Conservation (phyloP, 2,888 invertebrate species). For the Eucera pruinosa region DNA sequence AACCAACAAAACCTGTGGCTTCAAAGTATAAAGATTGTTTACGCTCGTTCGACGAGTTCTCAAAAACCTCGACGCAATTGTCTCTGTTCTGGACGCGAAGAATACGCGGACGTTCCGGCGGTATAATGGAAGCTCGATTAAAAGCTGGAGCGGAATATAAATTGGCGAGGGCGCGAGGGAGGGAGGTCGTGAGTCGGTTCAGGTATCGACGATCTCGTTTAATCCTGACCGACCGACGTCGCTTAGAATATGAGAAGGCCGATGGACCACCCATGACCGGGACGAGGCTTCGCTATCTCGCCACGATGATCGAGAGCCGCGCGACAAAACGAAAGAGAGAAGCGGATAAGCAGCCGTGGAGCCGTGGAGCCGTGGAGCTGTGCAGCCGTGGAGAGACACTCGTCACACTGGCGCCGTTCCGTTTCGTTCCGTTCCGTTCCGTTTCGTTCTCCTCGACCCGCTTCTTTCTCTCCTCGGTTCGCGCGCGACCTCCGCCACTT, state of each 20-base stretch:
- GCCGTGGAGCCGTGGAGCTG: too few relatives aligned
- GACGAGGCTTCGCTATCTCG: conserved; percentile 45
- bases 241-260: conserved; percentile 64
- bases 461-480: conserved; percentile 13
- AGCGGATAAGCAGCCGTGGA: not conserved
- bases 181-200: conserved; percentile 26
- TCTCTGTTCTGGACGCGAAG: too few relatives aligned
- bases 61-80: too few relatives aligned
- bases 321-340: conserved; percentile 55
- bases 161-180: conserved; percentile 16
- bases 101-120: too few relatives aligned
- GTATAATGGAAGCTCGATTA: conserved; percentile 47
- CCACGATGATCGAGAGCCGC: conserved; percentile 56
- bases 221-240: conserved; percentile 42
- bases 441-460: conserved; percentile 22
- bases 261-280: conserved; percentile 61
- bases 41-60: not conserved
- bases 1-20: too few relatives aligned
- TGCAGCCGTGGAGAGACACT: conserved; percentile 12
- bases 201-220: conserved; percentile 60
- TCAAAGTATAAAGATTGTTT: too few relatives aligned
- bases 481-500: conserved; percentile 28
- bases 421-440: conserved; percentile 22
- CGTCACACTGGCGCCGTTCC: conserved; percentile 44
- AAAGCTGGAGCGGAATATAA: conserved; percentile 50